Evolutionary conservation across 2,888 invertebrate species (phyloP).

Genomic region (Oligia fasciuncula): DNA sequence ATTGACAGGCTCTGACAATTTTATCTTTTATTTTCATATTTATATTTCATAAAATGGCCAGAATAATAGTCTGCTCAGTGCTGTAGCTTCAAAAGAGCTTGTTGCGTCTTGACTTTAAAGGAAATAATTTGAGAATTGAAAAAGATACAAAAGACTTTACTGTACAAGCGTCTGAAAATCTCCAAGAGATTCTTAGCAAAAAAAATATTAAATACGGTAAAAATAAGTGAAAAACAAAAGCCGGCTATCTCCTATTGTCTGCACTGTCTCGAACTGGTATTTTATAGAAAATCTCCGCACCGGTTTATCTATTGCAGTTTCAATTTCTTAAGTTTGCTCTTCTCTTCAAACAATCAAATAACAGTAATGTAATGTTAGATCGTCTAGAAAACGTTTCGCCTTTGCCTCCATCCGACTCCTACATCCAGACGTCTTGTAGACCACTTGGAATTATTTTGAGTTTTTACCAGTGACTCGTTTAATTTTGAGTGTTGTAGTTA

Average conservation of each 20-base stretch:
- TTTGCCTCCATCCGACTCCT: constrained; percentile 26
- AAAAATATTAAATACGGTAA: constrained; percentile 4
- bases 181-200: constrained; percentile 16
- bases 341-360: constrained; percentile 60
- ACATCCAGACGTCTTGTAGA: constrained; percentile 23
- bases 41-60: neutral
- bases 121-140: neutral
- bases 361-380: constrained; percentile 62
- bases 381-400: constrained; percentile 56
- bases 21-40: neutral
- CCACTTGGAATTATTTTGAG: constrained; percentile 24
- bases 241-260: constrained; percentile 56
- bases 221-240: constrained; percentile 34
- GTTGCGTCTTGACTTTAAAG: neutral
- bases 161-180: neutral
- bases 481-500: neutral
- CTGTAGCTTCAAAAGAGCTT: neutral
- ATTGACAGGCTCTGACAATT: neutral
- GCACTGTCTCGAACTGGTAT: constrained; percentile 48
- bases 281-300: constrained; percentile 50
- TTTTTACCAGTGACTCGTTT: neutral
- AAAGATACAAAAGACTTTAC: neutral
- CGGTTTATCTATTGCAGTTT: constrained; percentile 57
- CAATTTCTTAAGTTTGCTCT: constrained; percentile 60
- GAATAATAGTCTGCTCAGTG: too few relatives aligned